phyloP scores from a whole-genome alignment of 2,113 vertebrate genomes.

The Labeo catla region DNA sequence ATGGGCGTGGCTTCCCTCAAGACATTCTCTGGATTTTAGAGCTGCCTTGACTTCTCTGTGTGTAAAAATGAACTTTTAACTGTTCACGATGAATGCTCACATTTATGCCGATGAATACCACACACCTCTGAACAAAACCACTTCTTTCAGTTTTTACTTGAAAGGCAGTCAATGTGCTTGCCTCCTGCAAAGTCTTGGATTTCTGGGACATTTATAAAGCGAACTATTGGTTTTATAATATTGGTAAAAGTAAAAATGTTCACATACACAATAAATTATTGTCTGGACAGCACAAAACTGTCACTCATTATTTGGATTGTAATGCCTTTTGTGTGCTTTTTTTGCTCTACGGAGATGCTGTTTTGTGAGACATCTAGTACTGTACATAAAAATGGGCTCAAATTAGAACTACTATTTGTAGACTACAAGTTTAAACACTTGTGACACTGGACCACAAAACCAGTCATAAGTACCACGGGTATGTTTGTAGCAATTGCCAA shows the following conservation, averaged over 20 bases:
- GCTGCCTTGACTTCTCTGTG: neutral
- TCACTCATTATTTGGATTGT: neutral
- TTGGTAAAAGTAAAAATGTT: neutral
- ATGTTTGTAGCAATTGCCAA: no score
- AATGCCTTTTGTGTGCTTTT: neutral
- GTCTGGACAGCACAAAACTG: no score
- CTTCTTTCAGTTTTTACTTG: neutral
- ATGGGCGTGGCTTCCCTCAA: neutral
- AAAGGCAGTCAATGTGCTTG: neutral
- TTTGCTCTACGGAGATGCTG: no score
- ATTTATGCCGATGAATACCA: neutral
- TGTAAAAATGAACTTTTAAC: constrained; percentile 4
- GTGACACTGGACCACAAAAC: no score
- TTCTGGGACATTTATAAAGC: neutral
- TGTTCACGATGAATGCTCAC: constrained; percentile 8
- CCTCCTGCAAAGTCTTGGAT: neutral
- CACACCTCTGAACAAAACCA: constrained; percentile 8
- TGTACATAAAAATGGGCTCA: no score
- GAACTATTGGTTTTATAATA: neutral
- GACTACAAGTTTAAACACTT: neutral
- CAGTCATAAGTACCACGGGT: no score
- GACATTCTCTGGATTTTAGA: constrained; percentile 19
- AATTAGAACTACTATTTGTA: neutral
- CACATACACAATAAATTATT: no score
- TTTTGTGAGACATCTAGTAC: no score